Evolutionary conservation across 2,113 vertebrate genomes (phyloP).

Genomic region (Hippocampus barbouri): DNA sequence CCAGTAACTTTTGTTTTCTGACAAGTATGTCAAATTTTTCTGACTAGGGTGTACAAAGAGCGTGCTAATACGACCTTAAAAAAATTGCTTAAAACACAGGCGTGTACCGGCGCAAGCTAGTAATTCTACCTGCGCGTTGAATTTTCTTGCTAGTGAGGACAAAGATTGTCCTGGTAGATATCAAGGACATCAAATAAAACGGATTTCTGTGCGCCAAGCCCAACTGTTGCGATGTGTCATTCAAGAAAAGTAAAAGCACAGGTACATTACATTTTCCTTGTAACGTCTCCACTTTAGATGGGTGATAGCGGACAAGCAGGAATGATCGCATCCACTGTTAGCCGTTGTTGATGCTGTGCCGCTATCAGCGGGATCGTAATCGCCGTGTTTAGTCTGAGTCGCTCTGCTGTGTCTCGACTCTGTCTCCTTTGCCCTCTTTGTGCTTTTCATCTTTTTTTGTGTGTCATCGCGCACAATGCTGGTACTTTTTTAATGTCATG

Average conservation of each 20-base stretch:
- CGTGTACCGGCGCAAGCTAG: no score
- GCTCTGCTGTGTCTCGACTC: constrained; percentile 63
- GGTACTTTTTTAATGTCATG: constrained; percentile 63
- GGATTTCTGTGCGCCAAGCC: neutral
- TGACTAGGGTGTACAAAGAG: no score
- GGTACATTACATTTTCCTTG: constrained; percentile 18
- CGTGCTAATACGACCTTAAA: no score
- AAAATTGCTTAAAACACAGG: no score
- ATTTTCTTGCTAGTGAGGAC: no score
- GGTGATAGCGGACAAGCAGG: neutral
- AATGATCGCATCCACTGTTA: neutral
- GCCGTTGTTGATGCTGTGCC: constrained; percentile 39
- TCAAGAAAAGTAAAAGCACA: constrained; percentile 15
- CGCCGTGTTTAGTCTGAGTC: constrained; percentile 66
- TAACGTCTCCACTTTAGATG: constrained; percentile 5
- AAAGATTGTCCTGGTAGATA: no score
- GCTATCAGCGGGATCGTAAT: constrained; percentile 58
- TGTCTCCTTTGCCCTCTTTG: constrained; percentile 34
- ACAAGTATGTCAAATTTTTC: no score
- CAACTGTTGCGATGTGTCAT: constrained; percentile 1
- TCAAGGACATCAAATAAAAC: neutral
- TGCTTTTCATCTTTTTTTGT: constrained; percentile 54
- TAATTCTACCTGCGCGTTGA: no score
- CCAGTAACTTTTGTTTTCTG: no score
- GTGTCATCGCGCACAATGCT: constrained; percentile 41